These are phyloP conservation scores for Papilio gigon DNA, from an alignment of 2,888 invertebrate genomes.

Conservation along the genomic window DNA sequence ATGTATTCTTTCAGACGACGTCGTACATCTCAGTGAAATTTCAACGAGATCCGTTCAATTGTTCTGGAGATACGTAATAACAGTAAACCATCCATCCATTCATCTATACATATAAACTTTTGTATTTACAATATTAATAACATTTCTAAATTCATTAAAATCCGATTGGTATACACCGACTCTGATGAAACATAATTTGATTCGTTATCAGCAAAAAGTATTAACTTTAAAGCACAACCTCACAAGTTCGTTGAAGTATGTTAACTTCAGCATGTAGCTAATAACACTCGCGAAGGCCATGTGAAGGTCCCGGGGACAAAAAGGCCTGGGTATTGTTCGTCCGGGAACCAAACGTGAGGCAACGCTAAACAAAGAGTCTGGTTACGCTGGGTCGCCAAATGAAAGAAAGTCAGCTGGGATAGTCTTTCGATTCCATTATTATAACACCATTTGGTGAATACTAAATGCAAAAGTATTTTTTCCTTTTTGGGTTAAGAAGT, in stretches of 20 bases:
- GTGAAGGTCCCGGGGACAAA: slow-evolving; percentile 36
- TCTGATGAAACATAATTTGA: too few species aligned
- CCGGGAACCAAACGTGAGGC: slow-evolving; percentile 50
- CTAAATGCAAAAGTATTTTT: too few species aligned
- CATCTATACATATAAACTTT: too few species aligned
- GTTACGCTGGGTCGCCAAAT: slow-evolving; percentile 55
- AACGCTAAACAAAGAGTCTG: slow-evolving; percentile 55
- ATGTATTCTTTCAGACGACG: too few species aligned
- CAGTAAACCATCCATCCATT: too few species aligned
- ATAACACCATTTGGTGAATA: too few species aligned
- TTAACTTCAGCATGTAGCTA: slow-evolving; percentile 22
- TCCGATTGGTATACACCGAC: background rate
- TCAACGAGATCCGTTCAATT: too few species aligned
- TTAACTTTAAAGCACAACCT: background rate
- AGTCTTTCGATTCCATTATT: background rate
- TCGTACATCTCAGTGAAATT: too few species aligned
- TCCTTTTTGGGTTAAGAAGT: background rate
- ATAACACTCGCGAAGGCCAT: slow-evolving; percentile 41
- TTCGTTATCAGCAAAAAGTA: too few species aligned
- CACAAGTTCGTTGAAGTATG: slow-evolving; percentile 5
- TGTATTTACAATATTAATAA: too few species aligned
- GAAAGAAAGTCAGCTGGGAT: background rate
- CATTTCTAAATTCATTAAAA: too few species aligned
- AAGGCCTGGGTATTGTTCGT: slow-evolving; percentile 31
- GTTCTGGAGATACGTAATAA: too few species aligned